Percentiles rank a stretch among this genome's conserved stretches.
phyloP scores from a whole-genome alignment of 2,113 vertebrate genomes.

The Chroicocephalus ridibundus region DNA sequence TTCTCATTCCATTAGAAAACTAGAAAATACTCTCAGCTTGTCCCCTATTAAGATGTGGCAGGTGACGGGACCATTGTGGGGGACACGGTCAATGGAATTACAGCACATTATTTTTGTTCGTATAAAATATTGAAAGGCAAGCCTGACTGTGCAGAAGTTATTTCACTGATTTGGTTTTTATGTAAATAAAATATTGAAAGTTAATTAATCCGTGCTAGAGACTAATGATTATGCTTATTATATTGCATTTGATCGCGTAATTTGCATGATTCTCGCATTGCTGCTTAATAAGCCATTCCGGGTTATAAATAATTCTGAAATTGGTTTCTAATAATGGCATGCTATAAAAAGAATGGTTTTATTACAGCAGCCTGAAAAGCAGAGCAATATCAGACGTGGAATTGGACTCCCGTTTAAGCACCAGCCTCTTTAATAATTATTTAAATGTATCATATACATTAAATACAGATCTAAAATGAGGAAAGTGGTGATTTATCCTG shows the following conservation, averaged over 20 bases:
- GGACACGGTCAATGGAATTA: conserved; percentile 79
- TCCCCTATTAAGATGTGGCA: conserved; percentile 95
- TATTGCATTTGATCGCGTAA: conserved; percentile 88
- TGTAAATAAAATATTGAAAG: conserved; percentile 89
- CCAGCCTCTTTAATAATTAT: conserved; percentile 73
- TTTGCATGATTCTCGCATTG: conserved; percentile 95
- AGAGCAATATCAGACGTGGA: conserved; percentile 65
- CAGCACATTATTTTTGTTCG: conserved; percentile 81
- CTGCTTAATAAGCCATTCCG: conserved; percentile 90
- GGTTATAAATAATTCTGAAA: conserved; percentile 91
- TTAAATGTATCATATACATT: conserved; percentile 66
- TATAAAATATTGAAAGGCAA: conserved; percentile 85
- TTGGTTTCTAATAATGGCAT: conserved; percentile 88
- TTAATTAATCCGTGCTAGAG: conserved; percentile 86
- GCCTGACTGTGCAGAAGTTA: conserved; percentile 83
- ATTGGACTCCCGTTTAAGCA: conserved; percentile 69
- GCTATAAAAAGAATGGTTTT: conserved; percentile 86
- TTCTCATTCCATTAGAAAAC: conserved; percentile 93
- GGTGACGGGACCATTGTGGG: conserved; percentile 89
- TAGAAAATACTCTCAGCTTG: conserved; percentile 88
- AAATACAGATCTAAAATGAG: conserved; percentile 59
- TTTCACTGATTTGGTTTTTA: conserved; percentile 92
- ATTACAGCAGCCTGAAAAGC: conserved; percentile 78
- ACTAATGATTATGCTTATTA: conserved; percentile 91
- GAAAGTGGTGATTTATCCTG: conserved; percentile 59